A percentile compares a stretch with the other conserved stretches of the same genome.
Conservation (phyloP, 2,113 vertebrate genomes). For the Chlorocebus sabaeus region DNA sequence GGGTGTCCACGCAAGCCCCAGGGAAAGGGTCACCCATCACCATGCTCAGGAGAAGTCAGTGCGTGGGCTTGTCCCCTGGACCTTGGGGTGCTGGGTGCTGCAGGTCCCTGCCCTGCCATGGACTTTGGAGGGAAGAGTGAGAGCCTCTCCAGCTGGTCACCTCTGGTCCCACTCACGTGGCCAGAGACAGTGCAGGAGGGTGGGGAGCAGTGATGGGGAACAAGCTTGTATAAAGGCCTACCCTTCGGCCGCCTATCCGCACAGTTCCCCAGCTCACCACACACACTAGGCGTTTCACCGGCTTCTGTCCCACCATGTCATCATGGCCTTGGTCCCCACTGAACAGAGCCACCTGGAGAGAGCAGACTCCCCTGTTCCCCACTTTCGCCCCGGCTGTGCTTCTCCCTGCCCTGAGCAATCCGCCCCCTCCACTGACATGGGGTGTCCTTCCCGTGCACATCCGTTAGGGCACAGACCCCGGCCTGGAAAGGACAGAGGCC, state of each 20-base stretch:
- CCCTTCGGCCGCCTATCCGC: background rate
- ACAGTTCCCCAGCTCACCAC: background rate
- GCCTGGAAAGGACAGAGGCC: fast-evolving
- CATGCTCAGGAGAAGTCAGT: background rate
- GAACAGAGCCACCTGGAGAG: background rate
- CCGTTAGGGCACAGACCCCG: fast-evolving
- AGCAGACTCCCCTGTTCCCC: background rate
- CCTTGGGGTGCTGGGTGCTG: fast-evolving
- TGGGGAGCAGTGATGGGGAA: fast-evolving
- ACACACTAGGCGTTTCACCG: fast-evolving
- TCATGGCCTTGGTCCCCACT: no score
- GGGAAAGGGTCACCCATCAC: no score
- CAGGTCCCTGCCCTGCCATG: fast-evolving
- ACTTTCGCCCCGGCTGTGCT: no score
- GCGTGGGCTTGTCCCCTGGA: background rate
- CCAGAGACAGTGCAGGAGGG: background rate
- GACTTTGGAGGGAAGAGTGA: background rate
- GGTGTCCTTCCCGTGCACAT: background rate
- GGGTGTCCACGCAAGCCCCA: fast-evolving
- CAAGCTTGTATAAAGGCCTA: fast-evolving
- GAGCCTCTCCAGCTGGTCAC: background rate
- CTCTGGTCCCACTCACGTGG: background rate
- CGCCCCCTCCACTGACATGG: fast-evolving
- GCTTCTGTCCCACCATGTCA: fast-evolving
- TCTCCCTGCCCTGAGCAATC: background rate